Conservation (phyloP, 2,113 vertebrate species). For the Vulpes vulpes region DNA sequence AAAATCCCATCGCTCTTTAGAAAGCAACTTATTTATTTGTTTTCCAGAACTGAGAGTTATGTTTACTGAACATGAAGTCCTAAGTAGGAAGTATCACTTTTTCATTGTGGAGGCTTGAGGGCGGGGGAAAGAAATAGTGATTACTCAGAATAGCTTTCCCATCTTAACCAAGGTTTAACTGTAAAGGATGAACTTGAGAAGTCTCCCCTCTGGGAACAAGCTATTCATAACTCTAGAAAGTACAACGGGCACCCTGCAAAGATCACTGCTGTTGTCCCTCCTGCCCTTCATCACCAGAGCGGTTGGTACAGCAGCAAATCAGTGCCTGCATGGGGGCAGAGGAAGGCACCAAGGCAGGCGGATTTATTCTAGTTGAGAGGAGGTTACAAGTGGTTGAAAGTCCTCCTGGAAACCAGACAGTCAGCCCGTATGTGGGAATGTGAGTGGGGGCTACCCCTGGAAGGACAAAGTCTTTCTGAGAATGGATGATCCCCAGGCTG, state of each 20-base stretch:
- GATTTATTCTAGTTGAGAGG: background rate
- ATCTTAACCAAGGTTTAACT: background rate
- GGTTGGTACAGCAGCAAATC: background rate
- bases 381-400: background rate
- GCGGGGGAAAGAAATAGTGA: constrained; percentile 30
- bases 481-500: background rate
- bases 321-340: background rate
- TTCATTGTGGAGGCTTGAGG: background rate
- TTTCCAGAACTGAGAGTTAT: background rate
- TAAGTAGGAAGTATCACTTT: constrained; percentile 52
- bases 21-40: constrained; percentile 42
- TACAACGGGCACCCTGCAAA: background rate
- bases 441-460: background rate
- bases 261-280: background rate
- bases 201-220: background rate
- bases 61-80: constrained; percentile 50
- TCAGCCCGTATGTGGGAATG: background rate
- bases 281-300: background rate
- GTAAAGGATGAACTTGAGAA: constrained; percentile 45
- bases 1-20: constrained; percentile 41
- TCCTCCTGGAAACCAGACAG: background rate
- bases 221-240: constrained; percentile 15
- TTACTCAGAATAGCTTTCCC: constrained; percentile 56
- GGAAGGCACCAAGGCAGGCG: background rate
- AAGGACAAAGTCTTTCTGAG: background rate